Evolutionary conservation across 2,797 vertebrate species (phyloP).

Genomic region (Gallinago solitaria): DNA sequence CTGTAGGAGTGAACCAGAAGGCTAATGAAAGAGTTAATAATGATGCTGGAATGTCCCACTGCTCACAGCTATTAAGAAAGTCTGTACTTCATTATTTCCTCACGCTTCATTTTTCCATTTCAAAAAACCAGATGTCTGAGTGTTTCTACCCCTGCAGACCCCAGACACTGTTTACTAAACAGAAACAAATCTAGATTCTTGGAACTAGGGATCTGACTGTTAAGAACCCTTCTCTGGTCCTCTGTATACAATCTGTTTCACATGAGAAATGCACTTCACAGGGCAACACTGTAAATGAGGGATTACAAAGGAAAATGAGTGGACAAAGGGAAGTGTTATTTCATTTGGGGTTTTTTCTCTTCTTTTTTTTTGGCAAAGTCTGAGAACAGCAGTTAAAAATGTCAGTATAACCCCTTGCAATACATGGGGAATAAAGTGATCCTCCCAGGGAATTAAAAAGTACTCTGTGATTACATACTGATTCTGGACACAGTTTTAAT

Average conservation of each 20-base stretch:
- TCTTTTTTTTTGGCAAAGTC: not conserved
- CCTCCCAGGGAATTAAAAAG: not conserved
- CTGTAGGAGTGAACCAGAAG: not conserved
- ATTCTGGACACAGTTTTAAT: not conserved
- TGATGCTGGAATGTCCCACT: constrained; percentile 10
- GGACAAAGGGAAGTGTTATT: not conserved
- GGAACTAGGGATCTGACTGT: not conserved
- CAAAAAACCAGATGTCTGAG: constrained; percentile 72
- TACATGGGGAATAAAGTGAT: not conserved
- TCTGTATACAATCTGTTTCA: constrained; percentile 6
- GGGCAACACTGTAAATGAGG: not conserved
- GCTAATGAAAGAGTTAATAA: constrained; percentile 23
- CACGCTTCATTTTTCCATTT: constrained; percentile 65
- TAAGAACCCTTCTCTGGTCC: not conserved
- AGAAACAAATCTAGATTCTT: constrained; percentile 63
- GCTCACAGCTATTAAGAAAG: constrained; percentile 57
- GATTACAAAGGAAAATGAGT: constrained; percentile 7
- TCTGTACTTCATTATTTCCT: constrained; percentile 65
- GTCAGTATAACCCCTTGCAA: not conserved
- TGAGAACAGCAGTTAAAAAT: not conserved
- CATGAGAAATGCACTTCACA: constrained; percentile 4
- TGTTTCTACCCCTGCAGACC: constrained; percentile 48
- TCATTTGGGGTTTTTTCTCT: not conserved
- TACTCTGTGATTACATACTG: not conserved
- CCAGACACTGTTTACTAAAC: constrained; percentile 69